Conservation (phyloP, 2,113 vertebrate genomes). For the Hippocampus comes region DNA sequence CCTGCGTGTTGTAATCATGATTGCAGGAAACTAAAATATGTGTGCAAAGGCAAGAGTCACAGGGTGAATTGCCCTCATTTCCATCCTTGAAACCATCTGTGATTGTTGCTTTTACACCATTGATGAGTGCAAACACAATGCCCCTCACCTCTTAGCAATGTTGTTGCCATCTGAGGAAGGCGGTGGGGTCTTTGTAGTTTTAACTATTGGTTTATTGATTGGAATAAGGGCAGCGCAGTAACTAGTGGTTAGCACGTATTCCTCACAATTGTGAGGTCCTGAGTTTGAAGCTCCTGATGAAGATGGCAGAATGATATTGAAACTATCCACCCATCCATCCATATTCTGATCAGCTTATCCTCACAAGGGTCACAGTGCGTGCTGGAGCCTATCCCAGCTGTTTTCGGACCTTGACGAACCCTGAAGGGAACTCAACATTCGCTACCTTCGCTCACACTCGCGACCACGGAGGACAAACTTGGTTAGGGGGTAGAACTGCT, state of each 20-base stretch:
- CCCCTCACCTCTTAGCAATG: not conserved
- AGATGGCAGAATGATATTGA: no score
- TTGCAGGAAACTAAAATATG: slow-evolving; percentile 4
- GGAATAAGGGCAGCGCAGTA: not conserved
- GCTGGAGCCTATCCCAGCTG: no score
- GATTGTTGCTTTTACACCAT: not conserved
- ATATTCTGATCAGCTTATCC: no score
- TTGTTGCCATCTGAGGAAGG: not conserved
- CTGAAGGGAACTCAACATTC: no score
- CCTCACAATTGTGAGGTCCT: no score
- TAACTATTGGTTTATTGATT: not conserved
- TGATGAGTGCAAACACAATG: not conserved
- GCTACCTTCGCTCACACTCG: no score
- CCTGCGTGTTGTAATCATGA: slow-evolving; percentile 6
- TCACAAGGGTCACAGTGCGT: no score
- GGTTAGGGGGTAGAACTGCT: no score
- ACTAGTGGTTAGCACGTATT: not conserved
- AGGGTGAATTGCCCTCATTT: not conserved
- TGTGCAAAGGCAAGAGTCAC: not conserved
- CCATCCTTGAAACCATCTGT: not conserved
- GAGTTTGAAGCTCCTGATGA: no score
- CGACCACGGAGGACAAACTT: no score
- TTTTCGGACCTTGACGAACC: no score
- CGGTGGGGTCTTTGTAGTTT: not conserved
- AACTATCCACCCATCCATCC: no score